phyloP scores from a whole-genome alignment of 2,113 vertebrate species.

The Fulica atra region DNA sequence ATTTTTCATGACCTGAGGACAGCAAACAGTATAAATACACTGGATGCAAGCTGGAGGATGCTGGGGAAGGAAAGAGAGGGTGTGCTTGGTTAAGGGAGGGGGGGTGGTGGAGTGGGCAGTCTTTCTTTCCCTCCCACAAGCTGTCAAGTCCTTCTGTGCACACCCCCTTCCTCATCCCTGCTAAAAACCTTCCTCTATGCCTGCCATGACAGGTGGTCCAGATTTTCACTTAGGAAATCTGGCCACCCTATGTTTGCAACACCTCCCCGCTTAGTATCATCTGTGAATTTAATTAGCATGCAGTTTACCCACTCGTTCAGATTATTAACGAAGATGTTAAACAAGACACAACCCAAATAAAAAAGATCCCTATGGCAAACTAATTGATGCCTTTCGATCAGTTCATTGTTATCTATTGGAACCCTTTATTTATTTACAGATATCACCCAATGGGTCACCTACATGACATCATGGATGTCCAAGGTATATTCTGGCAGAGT shows the following conservation, averaged over 20 bases:
- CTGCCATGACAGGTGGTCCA: constrained; percentile 70
- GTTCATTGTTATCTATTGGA: neutral
- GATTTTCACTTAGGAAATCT: constrained; percentile 71
- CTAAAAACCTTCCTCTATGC: constrained; percentile 55
- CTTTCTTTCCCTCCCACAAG: constrained; percentile 46
- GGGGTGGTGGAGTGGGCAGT: constrained; percentile 36
- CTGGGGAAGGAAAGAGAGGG: neutral
- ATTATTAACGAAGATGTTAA: constrained; percentile 77
- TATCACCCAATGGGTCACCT: neutral
- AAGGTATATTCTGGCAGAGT: neutral
- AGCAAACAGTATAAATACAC: neutral
- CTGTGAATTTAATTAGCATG: constrained; percentile 78
- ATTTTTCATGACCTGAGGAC: neutral
- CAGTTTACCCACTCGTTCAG: constrained; percentile 63
- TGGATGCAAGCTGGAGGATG: neutral
- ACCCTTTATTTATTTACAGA: constrained; percentile 3
- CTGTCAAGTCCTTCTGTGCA: constrained; percentile 61
- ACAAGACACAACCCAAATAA: constrained; percentile 62
- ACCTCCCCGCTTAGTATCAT: constrained; percentile 74
- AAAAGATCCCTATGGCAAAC: constrained; percentile 40
- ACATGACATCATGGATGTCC: neutral
- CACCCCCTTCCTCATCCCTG: constrained; percentile 14
- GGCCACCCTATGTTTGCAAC: constrained; percentile 69
- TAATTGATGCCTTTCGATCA: constrained; percentile 11
- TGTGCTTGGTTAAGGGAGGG: neutral